Evolutionary conservation across 2,888 invertebrate species (phyloP).

Genomic region (Scelioninae gen. 2): DNA sequence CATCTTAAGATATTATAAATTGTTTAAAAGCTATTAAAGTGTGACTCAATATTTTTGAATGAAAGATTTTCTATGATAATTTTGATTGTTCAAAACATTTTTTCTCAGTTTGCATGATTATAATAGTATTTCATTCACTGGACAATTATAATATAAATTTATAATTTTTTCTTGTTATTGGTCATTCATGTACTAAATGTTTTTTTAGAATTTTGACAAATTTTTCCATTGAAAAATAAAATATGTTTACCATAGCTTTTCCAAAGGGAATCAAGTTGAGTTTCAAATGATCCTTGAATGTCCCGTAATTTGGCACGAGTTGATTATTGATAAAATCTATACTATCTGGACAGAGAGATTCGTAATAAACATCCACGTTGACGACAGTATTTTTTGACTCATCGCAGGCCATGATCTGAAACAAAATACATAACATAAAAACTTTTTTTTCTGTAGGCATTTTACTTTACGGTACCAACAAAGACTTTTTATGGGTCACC

Average conservation of each 20-base stretch:
- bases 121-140: too few relatives aligned
- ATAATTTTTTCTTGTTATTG: background rate
- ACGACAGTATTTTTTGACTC: constrained; percentile 57
- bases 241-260: constrained; percentile 75
- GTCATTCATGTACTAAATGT: background rate
- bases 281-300: constrained; percentile 70
- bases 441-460: background rate
- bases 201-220: too few relatives aligned
- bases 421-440: background rate
- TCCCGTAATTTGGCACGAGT: constrained; percentile 74
- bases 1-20: too few relatives aligned
- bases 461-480: background rate
- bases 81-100: too few relatives aligned
- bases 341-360: constrained; percentile 78
- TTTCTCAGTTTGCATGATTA: too few relatives aligned
- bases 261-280: constrained; percentile 77
- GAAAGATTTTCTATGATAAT: too few relatives aligned
- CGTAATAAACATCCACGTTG: constrained; percentile 77
- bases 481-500: background rate
- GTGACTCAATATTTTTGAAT: too few relatives aligned
- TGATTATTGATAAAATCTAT: constrained; percentile 75
- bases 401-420: constrained; percentile 43
- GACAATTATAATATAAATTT: too few relatives aligned
- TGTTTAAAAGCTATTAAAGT: too few relatives aligned
- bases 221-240: too few relatives aligned